phyloP scores from a whole-genome alignment of 2,888 invertebrate species.

The Catocala fraxini region DNA sequence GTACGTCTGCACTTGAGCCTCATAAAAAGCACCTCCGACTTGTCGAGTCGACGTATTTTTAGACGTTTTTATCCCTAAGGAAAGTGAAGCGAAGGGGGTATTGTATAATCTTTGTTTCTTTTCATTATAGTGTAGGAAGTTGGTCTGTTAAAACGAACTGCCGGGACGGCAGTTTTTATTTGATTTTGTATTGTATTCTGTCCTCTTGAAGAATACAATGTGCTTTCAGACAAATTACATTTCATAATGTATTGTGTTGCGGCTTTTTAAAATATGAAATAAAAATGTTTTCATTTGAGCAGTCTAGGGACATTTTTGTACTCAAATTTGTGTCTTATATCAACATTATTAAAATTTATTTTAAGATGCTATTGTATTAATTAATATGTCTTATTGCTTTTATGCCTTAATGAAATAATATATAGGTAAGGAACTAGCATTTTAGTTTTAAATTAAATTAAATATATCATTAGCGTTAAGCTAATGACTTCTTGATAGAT shows the following conservation, averaged over 20 bases:
- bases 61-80: constrained; percentile 72
- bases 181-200: constrained; percentile 28
- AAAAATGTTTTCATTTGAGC: constrained; percentile 1
- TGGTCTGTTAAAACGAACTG: constrained; percentile 18
- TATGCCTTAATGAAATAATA: too few relatives aligned
- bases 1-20: constrained; percentile 70
- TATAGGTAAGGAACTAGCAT: too few relatives aligned
- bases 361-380: too few relatives aligned
- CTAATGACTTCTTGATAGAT: not conserved
- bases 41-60: constrained; percentile 69
- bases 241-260: constrained; percentile 5
- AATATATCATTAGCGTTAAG: too few relatives aligned
- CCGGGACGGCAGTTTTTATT: constrained; percentile 39
- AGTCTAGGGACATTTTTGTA: too few relatives aligned
- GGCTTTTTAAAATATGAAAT: constrained; percentile 4
- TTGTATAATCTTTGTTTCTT: constrained; percentile 62
- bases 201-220: constrained; percentile 12
- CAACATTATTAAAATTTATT: too few relatives aligned
- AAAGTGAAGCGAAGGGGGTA: constrained; percentile 48
- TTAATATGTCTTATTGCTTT: too few relatives aligned
- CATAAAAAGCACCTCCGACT: constrained; percentile 73
- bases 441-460: too few relatives aligned
- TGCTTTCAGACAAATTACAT: constrained; percentile 20
- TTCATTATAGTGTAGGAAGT: constrained; percentile 58
- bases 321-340: too few relatives aligned